Percentiles rank a stretch among this genome's conserved stretches.
Evolutionary conservation across 2,888 invertebrate genomes (phyloP).

Genomic region (Bugula neritina): DNA sequence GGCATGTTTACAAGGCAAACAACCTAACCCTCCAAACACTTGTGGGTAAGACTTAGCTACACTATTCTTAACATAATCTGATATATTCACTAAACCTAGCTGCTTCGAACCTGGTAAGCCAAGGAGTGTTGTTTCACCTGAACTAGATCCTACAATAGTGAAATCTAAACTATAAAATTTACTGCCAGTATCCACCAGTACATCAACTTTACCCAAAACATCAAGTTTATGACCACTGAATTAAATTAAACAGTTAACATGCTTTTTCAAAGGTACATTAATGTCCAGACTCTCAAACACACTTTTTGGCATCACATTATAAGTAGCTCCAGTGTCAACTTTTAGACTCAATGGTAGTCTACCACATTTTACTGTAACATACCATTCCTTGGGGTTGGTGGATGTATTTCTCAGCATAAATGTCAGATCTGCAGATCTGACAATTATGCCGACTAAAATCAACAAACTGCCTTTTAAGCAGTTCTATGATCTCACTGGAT

Average conservation of each 20-base stretch:
- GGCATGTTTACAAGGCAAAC: background rate
- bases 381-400: background rate
- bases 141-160: background rate
- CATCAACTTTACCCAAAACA: background rate
- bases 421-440: too few species aligned
- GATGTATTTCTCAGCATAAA: too few species aligned
- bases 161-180: background rate
- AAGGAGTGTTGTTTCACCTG: background rate
- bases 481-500: background rate
- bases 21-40: background rate
- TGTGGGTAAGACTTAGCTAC: background rate
- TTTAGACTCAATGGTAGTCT: background rate
- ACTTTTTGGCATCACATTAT: background rate
- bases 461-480: background rate
- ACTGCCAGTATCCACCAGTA: background rate
- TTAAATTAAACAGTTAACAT: too few species aligned
- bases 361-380: background rate
- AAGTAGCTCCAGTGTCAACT: background rate
- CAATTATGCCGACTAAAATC: background rate
- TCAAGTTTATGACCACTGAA: too few species aligned
- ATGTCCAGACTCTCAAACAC: background rate
- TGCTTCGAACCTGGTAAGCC: background rate
- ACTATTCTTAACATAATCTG: background rate
- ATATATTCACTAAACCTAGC: background rate
- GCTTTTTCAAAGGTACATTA: too few species aligned